phyloP scores from a whole-genome alignment of 2,113 vertebrate genomes.

The Corydoras sp. region DNA sequence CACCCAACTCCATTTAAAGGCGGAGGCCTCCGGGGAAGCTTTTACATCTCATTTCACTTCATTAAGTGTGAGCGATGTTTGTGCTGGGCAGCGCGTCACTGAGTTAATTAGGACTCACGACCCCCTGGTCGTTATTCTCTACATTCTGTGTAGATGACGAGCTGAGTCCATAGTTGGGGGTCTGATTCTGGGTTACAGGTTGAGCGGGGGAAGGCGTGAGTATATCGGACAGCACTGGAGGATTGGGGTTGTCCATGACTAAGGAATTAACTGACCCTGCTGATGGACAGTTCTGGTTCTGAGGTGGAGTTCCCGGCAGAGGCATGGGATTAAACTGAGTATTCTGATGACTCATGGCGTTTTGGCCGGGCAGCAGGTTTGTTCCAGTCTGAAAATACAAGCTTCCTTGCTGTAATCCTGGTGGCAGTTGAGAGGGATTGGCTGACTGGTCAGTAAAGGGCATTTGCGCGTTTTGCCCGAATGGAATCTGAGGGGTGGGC shows the following conservation, averaged over 20 bases:
- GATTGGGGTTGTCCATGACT: slow-evolving; percentile 40
- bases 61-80: background rate
- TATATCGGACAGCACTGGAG: slow-evolving; percentile 18
- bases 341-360: slow-evolving; percentile 9
- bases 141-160: background rate
- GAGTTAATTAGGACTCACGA: background rate
- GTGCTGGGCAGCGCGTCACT: background rate
- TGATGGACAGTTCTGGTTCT: background rate
- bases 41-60: no score
- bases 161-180: background rate
- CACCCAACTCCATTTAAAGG: no score
- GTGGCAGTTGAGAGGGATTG: slow-evolving; percentile 9
- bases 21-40: no score
- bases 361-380: background rate
- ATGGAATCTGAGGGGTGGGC: slow-evolving; percentile 12
- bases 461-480: slow-evolving; percentile 23
- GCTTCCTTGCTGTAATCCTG: slow-evolving; percentile 1
- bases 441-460: slow-evolving; percentile 12
- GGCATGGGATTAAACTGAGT: slow-evolving; percentile 29
- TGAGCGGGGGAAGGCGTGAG: slow-evolving; percentile 35
- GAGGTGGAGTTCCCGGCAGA: slow-evolving; percentile 15
- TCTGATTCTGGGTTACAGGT: background rate
- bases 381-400: slow-evolving; percentile 16
- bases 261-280: background rate
- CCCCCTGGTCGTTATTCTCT: background rate